Evolutionary conservation across 2,888 invertebrate genomes (phyloP).

Genomic region (Eristalis intricaria): DNA sequence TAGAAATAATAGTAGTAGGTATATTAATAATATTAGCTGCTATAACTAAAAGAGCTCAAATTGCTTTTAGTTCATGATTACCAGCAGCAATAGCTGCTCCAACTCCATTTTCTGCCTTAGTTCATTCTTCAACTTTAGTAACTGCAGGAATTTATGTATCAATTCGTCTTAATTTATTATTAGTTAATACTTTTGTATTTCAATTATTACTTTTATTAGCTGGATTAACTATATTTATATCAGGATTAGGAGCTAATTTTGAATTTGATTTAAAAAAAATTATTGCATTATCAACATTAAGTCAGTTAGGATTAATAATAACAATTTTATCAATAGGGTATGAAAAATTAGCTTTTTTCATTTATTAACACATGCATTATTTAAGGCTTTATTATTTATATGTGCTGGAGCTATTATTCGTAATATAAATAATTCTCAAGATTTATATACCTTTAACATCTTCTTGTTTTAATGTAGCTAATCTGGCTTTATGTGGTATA

Average conservation of each 20-base stretch:
- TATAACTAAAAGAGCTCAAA: conserved; percentile 90
- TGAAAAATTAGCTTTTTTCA: conserved; percentile 86
- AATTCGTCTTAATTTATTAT: conserved; percentile 85
- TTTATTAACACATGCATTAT: conserved; percentile 88
- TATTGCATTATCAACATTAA: conserved; percentile 90
- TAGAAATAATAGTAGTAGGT: conserved; percentile 81
- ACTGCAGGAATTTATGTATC: conserved; percentile 89
- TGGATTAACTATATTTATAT: conserved; percentile 84
- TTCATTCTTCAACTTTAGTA: conserved; percentile 90
- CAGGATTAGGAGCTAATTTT: conserved; percentile 84
- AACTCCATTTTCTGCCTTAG: conserved; percentile 88
- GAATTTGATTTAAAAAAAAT: conserved; percentile 89
- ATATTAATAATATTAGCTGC: conserved; percentile 83
- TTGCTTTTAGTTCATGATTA: conserved; percentile 90
- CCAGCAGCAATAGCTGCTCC: conserved; percentile 90
- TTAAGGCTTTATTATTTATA: conserved; percentile 89
- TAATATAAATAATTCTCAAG: conserved; percentile 84
- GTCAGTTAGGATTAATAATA: conserved; percentile 89
- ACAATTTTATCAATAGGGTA: conserved; percentile 84
- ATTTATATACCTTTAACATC: conserved; percentile 84
- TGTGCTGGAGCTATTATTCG: conserved; percentile 88
- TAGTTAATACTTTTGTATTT: conserved; percentile 80
- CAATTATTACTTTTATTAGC: conserved; percentile 83
- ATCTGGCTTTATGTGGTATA: conserved; percentile 85
- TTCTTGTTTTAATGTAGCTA: conserved; percentile 83